phyloP scores from a whole-genome alignment of 2,888 invertebrate genomes.

The Nephrotoma flavescens region DNA sequence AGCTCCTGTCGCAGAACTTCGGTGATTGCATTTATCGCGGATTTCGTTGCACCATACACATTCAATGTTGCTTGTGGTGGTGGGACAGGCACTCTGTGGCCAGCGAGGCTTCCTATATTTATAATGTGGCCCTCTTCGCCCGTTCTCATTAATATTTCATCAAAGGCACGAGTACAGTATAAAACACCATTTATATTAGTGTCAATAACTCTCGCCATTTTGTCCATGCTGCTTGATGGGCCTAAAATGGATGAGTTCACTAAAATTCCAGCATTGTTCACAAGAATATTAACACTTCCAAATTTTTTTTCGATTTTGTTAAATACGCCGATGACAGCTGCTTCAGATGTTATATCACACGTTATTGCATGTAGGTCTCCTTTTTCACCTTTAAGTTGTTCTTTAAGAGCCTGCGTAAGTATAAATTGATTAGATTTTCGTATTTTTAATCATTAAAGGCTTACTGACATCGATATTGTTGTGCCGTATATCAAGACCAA shows the following conservation, averaged over 20 bases:
- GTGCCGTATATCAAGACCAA: neutral
- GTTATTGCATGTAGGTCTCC: constrained; percentile 22
- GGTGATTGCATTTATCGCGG: constrained; percentile 19
- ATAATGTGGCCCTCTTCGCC: constrained; percentile 32
- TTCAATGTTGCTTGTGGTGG: constrained; percentile 10
- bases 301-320: constrained; percentile 33
- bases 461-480: too few relatives aligned
- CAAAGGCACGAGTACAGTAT: constrained; percentile 32
- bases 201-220: constrained; percentile 27
- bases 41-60: constrained; percentile 23
- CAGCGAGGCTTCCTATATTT: constrained; percentile 30
- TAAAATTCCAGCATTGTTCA: constrained; percentile 40
- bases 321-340: constrained; percentile 38
- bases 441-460: too few relatives aligned
- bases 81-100: constrained; percentile 16
- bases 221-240: constrained; percentile 10
- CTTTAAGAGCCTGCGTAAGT: neutral
- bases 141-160: constrained; percentile 33
- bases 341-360: constrained; percentile 38
- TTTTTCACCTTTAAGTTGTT: neutral
- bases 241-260: constrained; percentile 8
- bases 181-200: constrained; percentile 32
- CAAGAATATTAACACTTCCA: constrained; percentile 38
- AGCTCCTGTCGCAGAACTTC: constrained; percentile 22
- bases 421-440: too few relatives aligned